Base-by-base conservation (phyloP, 2,113 vertebrate genomes). In the Montifringilla adamsi region DNA sequence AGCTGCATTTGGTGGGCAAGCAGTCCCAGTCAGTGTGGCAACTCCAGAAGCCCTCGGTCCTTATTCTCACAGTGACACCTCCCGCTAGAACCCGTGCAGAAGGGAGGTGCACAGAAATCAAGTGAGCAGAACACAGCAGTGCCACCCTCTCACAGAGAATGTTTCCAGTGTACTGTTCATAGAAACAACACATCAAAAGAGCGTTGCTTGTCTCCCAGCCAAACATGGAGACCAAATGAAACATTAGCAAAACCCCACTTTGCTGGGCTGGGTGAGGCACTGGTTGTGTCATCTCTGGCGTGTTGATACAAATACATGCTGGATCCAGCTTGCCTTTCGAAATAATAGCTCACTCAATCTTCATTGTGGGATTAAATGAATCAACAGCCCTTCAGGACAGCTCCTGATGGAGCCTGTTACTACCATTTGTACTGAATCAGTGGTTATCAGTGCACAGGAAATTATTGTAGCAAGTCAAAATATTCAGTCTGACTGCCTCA, bases 401-500 rank as follows among this genome's bases (percentile, higher is more conserved):
- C 89, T 82, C 78, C 93, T 93, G 89, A 70, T 37, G 72, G 64
- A 90, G 89, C 72, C 80, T 90, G 68, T n/a, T 60, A 84, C 91
- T 96, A 81, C 94, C 62, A 68, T 93, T 95, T 90, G 60, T 94
- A 96, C 68, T 28, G 26, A 90, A 86, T 64, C 67, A 78, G 92
- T 84, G 81, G 86, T 28, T 88, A 72, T 27, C 94, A 89, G 66
- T 26, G 41, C 87, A 67, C 44, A n/a, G 84, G 59, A 84, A 90
- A 70, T 60, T 76, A 89, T 50, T 68, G 82, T 91, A 97, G 37
- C 92, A 90, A 94, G 93, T 83, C 74, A 95, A 96, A 95, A 95
- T 92, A 87, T 33, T 87, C 30, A n/a, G 96, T 96, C 97, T 97
- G 81, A 97, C 95, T 30, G 84, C 96, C 8, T 89, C 95, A 15